These are phyloP conservation scores for Lysandra coridon DNA, from an alignment of 2,888 invertebrate genomes.

Conservation along the genomic window DNA sequence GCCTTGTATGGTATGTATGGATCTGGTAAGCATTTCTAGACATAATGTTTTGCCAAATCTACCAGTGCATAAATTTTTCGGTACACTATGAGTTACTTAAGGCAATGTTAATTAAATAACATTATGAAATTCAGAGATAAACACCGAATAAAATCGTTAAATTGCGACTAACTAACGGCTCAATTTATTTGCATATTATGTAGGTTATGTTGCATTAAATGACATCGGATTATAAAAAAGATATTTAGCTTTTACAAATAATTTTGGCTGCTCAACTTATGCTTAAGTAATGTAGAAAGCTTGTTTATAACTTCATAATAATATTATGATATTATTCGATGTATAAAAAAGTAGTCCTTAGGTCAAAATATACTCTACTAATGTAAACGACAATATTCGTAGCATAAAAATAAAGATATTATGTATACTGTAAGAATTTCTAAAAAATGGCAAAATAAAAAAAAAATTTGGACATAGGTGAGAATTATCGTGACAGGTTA, in stretches of 20 bases:
- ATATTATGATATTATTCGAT: neutral
- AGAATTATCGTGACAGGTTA: constrained; percentile 66
- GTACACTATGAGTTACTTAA: no score
- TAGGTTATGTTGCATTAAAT: neutral
- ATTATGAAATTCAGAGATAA: no score
- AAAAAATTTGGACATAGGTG: constrained; percentile 68
- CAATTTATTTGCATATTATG: neutral
- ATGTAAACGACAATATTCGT: neutral
- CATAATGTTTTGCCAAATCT: no score
- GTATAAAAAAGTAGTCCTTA: neutral
- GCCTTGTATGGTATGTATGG: neutral
- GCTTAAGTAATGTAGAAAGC: neutral
- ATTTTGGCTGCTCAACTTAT: constrained; percentile 4
- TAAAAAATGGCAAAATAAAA: constrained; percentile 24
- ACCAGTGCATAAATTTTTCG: no score
- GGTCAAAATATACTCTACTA: neutral
- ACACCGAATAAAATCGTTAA: neutral
- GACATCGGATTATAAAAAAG: neutral
- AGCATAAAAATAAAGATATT: neutral
- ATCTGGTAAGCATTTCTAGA: no score
- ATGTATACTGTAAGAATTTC: constrained; percentile 1
- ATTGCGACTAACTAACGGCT: neutral
- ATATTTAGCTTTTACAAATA: neutral
- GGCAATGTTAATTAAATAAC: no score
- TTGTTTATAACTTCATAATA: neutral